Evolutionary conservation across 2,888 invertebrate genomes (phyloP).

Genomic region (Coelopa pilipes): DNA sequence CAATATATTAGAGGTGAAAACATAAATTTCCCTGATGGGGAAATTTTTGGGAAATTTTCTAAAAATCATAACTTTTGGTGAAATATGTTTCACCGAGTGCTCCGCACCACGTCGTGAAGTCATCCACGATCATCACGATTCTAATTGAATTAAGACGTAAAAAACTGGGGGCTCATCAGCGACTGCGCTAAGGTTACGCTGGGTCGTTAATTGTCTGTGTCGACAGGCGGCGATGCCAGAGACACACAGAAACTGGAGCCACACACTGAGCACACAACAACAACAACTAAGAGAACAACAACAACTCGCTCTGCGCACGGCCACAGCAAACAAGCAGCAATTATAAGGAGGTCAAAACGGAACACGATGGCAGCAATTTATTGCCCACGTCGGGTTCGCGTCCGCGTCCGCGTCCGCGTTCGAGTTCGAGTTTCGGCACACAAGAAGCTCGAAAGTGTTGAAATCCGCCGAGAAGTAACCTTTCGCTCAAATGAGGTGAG

Average conservation of each 20-base stretch:
- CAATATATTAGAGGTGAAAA: neutral
- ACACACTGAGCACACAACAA: neutral
- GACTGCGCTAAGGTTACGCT: neutral
- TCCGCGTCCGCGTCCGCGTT: too few species aligned
- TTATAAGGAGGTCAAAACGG: neutral
- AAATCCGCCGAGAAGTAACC: neutral
- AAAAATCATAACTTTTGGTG: too few species aligned
- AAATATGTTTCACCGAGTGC: too few species aligned
- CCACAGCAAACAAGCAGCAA: neutral
- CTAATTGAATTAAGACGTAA: neutral
- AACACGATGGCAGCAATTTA: neutral
- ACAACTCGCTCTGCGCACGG: neutral
- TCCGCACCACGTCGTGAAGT: too few species aligned
- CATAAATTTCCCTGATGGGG: neutral
- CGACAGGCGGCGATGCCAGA: neutral
- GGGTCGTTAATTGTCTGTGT: neutral
- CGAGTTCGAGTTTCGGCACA: neutral
- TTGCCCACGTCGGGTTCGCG: neutral
- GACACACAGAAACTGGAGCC: neutral
- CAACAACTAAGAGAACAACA: neutral
- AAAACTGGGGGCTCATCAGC: neutral
- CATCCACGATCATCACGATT: neutral
- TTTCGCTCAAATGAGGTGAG: neutral
- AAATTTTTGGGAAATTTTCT: neutral
- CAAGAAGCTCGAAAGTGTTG: conserved; percentile 1